Base-by-base conservation (phyloP, 2,797 vertebrate genomes). In the Hydrolagus colliei region DNA sequence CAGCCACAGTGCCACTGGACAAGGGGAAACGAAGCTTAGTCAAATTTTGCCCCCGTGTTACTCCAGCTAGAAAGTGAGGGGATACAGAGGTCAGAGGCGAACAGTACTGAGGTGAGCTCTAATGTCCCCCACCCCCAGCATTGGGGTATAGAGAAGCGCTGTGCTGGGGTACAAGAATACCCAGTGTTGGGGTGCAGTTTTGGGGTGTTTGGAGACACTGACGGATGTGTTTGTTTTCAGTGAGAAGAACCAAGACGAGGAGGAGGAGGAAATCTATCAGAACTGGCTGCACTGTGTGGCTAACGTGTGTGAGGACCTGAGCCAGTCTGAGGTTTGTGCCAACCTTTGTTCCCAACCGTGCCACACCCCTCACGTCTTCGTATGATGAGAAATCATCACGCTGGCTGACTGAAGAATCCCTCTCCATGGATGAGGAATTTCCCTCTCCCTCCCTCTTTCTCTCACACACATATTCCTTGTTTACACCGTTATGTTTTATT, bases 281-380 rank as follows among this genome's bases (percentile, higher is more conserved):
- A 95, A 94, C 89, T 94, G 93, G 93, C 92, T 94, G 89, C 89
- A 91, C 32, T 91, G 93, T 77, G 93, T 94, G 92, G 91, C 90
- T 1, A 88, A 90, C 72, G 93, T 94, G 88, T 94, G 92, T 89
- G 89, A 91, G 0, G 90, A 94, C 87, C 90, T 94, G 72, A 85
- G 86, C 9, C 14, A 71, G 18, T n/a, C 32, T n/a, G 65, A 84
- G 79, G 79, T 84, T 32, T 68, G 13, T 84, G 41, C n/a, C 68
- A 35, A 67, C 16, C 52, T 68, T 68, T 41, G 4, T 41, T 82
- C 68, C 13, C 65, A 20, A 4, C 9, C 35, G 27, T 68, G 63
- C 4, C 8, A 35, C 14, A 18, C 6, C 27, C 18, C 2, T 10
- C 41, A 20, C 59, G 74, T 52, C 20, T 59, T n/a, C 41, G 6